Evolutionary conservation across 2,888 invertebrate genomes (phyloP), one percentile per base, ranked within the genome.

Genomic region (Eulithis prunata): DNA sequence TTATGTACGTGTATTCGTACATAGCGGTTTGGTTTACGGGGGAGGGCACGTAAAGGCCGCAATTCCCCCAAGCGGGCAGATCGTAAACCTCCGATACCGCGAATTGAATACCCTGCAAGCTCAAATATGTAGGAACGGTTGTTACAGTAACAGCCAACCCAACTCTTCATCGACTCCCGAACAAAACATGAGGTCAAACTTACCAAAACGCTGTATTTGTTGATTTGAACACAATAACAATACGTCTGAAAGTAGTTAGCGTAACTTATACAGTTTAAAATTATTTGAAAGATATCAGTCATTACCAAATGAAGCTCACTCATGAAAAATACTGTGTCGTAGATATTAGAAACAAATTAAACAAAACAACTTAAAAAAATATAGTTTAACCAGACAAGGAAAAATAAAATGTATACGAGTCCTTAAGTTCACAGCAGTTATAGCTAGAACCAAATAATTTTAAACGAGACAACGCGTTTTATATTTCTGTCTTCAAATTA

Each of bases 61-160:
- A 90, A 90, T 90, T 90, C 90, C 90, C 91, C 90, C 86, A 84
- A 88, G 89, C 88, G 87, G 88, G 85, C 83, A 86, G 90, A 89
- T 91, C 89, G 89, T 90, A 91, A 91, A 89, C 88, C 89, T 89
- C 82, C 87, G 90, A 90, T 90, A 91, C 89, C 89, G 78, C 89
- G 90, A 88, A 91, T 91, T 90, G 90, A 90, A 90, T 88, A 86
- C 86, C 81, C 83, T 72, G 82, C 82, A 81, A 82, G 85, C 82
- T 82, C 87, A 83, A 88, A 88, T 88, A 87, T 85, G 86, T 87
- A 86, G 80, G 80, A 75, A 74, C 80, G 79, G 79, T 81, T 84
- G 83, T 83, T 78, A 73, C 75, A 82, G 82, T 82, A 77, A 73
- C 73, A 76, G 69, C 77, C 78, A 80, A 75, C 75, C 78, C 78